phyloP scores from a whole-genome alignment of 2,797 vertebrate genomes.

The Brachyrhaphis roseni region DNA sequence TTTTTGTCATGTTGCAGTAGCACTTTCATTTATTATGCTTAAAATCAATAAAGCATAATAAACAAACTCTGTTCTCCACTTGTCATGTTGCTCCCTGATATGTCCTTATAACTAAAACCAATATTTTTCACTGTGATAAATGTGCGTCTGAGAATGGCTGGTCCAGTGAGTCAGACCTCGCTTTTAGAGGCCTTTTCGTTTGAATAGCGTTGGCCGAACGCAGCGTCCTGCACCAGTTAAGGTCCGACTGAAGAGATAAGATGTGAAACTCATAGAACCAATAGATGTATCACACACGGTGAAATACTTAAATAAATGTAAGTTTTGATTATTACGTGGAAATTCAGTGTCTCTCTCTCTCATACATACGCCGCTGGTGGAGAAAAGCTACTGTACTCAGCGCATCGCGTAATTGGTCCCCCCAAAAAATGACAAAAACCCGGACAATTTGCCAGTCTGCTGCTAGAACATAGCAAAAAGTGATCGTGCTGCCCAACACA shows the following conservation, averaged over 20 bases:
- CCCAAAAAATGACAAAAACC: too few species aligned
- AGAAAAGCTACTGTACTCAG: too few species aligned
- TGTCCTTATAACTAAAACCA: constrained; percentile 5
- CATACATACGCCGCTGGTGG: too few species aligned
- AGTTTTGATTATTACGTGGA: too few species aligned
- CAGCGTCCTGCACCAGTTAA: background rate
- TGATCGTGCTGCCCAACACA: too few species aligned
- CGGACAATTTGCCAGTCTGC: too few species aligned
- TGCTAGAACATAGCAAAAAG: too few species aligned
- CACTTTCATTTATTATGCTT: constrained; percentile 4
- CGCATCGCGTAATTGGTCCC: too few species aligned
- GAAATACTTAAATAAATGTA: background rate
- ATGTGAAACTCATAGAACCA: too few species aligned
- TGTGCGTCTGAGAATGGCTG: background rate
- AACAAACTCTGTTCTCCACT: background rate
- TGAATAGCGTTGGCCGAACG: background rate
- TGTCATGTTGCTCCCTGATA: background rate
- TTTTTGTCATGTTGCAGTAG: constrained; percentile 4
- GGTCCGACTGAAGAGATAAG: too few species aligned
- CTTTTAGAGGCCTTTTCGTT: background rate
- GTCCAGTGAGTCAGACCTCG: background rate
- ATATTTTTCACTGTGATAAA: constrained; percentile 5
- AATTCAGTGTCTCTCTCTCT: too few species aligned
- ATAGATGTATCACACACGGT: background rate
- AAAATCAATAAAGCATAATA: constrained; percentile 10